These are phyloP conservation scores for Acrocephalus scirpaceus DNA, from an alignment of 2,797 vertebrate genomes.

Conservation along the genomic window DNA sequence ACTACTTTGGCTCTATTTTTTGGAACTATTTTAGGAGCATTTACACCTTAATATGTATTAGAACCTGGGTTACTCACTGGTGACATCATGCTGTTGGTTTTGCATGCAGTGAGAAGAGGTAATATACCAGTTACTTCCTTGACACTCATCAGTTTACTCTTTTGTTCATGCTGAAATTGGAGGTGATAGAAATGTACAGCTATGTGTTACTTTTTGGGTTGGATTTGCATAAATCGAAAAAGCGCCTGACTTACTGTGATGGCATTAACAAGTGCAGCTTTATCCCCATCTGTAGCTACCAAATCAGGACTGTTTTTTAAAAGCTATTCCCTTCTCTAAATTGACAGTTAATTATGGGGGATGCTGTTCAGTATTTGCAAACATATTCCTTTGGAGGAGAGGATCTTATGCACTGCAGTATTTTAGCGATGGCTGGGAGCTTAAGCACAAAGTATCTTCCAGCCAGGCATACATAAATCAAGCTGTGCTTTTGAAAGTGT, in stretches of 20 bases:
- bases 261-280: background rate
- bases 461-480: background rate
- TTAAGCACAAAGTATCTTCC: background rate
- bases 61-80: background rate
- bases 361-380: background rate
- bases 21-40: conserved; percentile 26
- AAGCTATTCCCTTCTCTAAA: background rate
- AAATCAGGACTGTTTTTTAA: background rate
- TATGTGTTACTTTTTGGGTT: background rate
- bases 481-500: background rate
- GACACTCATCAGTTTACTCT: background rate
- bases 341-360: background rate
- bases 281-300: background rate
- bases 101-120: conserved; percentile 8
- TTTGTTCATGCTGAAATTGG: background rate
- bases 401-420: background rate
- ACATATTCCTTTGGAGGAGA: background rate
- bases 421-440: background rate
- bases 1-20: background rate
- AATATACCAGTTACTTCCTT: conserved; percentile 20
- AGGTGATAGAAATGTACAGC: background rate
- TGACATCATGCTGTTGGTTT: background rate
- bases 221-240: background rate
- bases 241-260: background rate
- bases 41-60: conserved; percentile 13